Evolutionary conservation across 2,113 vertebrate genomes (phyloP).

Genomic region (Rhabdornis inornatus): DNA sequence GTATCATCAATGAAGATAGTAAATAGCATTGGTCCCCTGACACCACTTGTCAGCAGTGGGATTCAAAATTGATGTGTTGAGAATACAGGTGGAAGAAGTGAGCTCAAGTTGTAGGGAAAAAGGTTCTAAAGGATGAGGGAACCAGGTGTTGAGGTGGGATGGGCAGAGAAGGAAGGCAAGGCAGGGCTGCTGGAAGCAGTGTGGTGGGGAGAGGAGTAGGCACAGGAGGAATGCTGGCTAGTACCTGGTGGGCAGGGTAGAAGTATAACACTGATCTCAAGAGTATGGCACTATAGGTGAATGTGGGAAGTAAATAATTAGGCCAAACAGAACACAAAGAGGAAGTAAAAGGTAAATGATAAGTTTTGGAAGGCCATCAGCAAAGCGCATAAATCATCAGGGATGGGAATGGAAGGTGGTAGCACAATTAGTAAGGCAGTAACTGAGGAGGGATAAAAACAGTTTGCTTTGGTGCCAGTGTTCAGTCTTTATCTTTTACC

Average conservation of each 20-base stretch:
- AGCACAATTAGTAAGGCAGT: not conserved
- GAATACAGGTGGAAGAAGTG: not conserved
- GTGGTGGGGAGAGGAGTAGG: accelerated
- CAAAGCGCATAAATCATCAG: not conserved
- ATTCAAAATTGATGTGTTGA: not conserved
- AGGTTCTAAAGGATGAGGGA: not conserved
- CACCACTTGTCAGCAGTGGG: accelerated
- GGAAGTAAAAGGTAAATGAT: not conserved
- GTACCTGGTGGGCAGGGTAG: not conserved
- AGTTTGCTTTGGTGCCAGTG: not conserved
- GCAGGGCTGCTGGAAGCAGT: not conserved
- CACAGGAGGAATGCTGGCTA: not conserved
- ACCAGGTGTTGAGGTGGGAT: not conserved
- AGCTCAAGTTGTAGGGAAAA: not conserved
- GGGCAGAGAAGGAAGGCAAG: not conserved
- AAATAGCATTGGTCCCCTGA: not conserved
- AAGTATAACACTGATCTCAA: not conserved
- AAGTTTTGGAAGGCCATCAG: not conserved
- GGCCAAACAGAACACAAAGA: not conserved
- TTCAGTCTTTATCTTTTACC: not conserved
- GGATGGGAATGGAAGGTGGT: not conserved
- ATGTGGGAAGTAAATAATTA: not conserved
- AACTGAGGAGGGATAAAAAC: not conserved
- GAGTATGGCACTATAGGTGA: not conserved
- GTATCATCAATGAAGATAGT: not conserved